Evolutionary conservation across 2,888 invertebrate genomes (phyloP), one percentile per base, ranked within the genome.

Genomic region (Chrysolina americana): DNA sequence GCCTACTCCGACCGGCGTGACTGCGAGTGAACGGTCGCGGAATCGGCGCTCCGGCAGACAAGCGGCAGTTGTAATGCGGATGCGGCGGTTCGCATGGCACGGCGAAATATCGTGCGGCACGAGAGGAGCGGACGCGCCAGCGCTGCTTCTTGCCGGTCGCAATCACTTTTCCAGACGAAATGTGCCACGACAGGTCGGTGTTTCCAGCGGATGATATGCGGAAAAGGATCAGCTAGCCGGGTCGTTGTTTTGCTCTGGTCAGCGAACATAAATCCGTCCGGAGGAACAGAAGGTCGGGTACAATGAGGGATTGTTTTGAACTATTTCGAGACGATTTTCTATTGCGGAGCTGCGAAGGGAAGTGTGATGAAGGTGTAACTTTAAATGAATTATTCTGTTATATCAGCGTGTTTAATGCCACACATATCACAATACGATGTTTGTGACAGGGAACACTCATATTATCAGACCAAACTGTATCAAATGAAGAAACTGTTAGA

Each of bases 21-120:
- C 77, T 78, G 77, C 48, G 53, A 65, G 66, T 68, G 74, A 71
- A 56, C 71, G 70, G 21, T 68, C 70, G 74, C 65, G 75, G 53
- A 65, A 69, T 64, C 64, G 68, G 74, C 66, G 63, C 53, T 48
- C 62, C 69, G 75, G 75, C 75, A 68, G 73, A 68, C 74, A 68
- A 76, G 81, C 85, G 82, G 84, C 83, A 83, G 84, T 86, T 85
- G 84, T 85, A 86, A 86, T 86, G 83, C 83, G 83, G 83, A 81
- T 82, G 85, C 84, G 82, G 84, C 80, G 83, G 81, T 84, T 84
- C 84, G 84, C 85, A 83, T 84, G 82, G 80, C 77, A 76, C 76
- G 71, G 74, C 74, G 76, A 72, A 65, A 75, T 75, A 69, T 77
- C 76, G 76, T 74, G 77, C 71, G 70, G 69, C 75, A 80, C 80